Evolutionary conservation across 2,888 invertebrate species (phyloP).

Genomic region (Pachliopta kotzebuea): DNA sequence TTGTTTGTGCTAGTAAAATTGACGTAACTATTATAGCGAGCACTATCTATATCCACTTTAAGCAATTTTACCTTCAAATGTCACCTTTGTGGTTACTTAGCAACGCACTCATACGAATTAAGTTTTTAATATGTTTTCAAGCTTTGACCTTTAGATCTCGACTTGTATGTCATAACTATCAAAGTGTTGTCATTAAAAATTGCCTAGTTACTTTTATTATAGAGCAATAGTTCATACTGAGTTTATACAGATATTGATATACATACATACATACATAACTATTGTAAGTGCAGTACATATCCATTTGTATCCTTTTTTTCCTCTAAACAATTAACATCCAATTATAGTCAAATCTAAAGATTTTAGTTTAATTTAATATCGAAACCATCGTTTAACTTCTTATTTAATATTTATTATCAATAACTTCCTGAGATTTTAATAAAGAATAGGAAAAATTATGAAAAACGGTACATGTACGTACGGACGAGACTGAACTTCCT

Average conservation of each 20-base stretch:
- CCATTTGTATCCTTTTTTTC: neutral
- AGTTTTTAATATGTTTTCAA: neutral
- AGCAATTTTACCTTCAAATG: neutral
- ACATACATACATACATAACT: too few species aligned
- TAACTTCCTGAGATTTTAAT: too few species aligned
- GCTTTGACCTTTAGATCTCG: neutral
- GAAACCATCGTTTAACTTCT: too few species aligned
- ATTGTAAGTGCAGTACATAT: too few species aligned
- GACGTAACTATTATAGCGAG: neutral
- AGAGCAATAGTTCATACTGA: slow-evolving; percentile 15
- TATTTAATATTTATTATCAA: too few species aligned
- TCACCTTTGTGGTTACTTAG: neutral
- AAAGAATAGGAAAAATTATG: too few species aligned
- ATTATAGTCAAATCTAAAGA: too few species aligned
- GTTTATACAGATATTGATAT: slow-evolving; percentile 10
- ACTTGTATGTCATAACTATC: neutral
- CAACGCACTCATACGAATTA: neutral
- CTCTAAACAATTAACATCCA: neutral
- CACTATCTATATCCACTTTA: neutral
- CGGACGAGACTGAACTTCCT: too few species aligned
- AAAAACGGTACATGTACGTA: too few species aligned
- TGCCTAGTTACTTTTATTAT: neutral
- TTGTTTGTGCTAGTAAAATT: neutral
- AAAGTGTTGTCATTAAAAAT: neutral
- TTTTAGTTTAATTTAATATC: too few species aligned